Base-by-base conservation (phyloP, 1,140 invertebrate species). In the Bombus cullumanus region DNA sequence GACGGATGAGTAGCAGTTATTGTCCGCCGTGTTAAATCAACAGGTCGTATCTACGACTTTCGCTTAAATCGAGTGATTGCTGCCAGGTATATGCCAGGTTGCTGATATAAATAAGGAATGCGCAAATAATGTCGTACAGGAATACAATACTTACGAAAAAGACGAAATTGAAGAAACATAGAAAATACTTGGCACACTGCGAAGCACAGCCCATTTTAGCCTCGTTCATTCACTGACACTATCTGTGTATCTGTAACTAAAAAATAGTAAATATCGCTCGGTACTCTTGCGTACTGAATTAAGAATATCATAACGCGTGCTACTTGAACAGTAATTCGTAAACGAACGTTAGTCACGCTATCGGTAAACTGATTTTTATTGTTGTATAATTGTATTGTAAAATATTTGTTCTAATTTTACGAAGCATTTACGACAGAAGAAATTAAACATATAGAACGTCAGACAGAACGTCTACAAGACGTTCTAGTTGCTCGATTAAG, bases 141-240 rank as follows among this genome's bases (percentile, higher is more conserved):
- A 47, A 34, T 8, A 31, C 15, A 22, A 69, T 96, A 97, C 97
- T 97, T 96, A 97, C 97, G 92, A 97, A 97, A 93, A 97, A 97
- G 81, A 97, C 92, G 91, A 97, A 97, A 95, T 97, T 97, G 94
- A 97, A 97, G 89, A 97, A 95, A 93, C 97, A 97, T 85, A 97
- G 95, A 85, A 97, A 95, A 94, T 97, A 97, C 95, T 97, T 97
- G 91, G 97, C 96, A 94, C 97, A 95, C 94, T 95, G 96, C 82
- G 96, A 95, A 74, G 95, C 95, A 91, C 96, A 97, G 83, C 92
- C 90, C 94, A 95, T 95, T 90, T 92, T 94, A 73, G 73, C 68
- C 47, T 74, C 85, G 77, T 86, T 88, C 64, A 53, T 86, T 88
- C 64, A 43, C 68, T 86, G n/a, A 73, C 39, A 73, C 90, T n/a